These are phyloP conservation scores for Drosophila athabasca DNA, from an alignment of 1,140 invertebrate species.

Conservation along the genomic window DNA sequence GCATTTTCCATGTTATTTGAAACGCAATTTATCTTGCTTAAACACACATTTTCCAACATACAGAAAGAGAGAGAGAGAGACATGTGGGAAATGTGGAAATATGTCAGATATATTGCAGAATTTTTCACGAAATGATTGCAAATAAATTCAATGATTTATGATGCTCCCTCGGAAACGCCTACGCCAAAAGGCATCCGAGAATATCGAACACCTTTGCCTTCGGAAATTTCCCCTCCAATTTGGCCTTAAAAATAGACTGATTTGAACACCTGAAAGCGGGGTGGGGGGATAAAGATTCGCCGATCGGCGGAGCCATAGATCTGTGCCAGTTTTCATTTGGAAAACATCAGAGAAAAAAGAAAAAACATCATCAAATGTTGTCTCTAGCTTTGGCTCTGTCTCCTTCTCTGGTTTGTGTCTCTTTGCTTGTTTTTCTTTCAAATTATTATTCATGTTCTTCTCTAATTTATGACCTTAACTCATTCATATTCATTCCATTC, in stretches of 20 bases:
- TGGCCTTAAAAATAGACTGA: constrained; percentile 47
- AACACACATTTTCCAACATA: constrained; percentile 41
- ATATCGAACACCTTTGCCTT: constrained; percentile 6
- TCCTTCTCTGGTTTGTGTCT: constrained; percentile 37
- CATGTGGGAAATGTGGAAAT: constrained; percentile 23
- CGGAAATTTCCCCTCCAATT: constrained; percentile 27
- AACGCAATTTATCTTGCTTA: constrained; percentile 69
- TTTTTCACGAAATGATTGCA: constrained; percentile 68
- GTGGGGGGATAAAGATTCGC: too few relatives aligned
- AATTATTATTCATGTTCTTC: constrained; percentile 56
- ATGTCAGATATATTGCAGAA: constrained; percentile 44
- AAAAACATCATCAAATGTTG: constrained; percentile 53
- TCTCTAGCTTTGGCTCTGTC: constrained; percentile 34
- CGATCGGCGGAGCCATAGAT: constrained; percentile 32
- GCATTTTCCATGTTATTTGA: constrained; percentile 64
- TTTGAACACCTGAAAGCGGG: constrained; percentile 59
- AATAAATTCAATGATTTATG: constrained; percentile 76
- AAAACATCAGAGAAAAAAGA: constrained; percentile 35
- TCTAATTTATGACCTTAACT: constrained; percentile 65
- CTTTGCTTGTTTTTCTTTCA: constrained; percentile 23
- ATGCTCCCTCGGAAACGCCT: constrained; percentile 45
- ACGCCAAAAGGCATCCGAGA: constrained; percentile 26
- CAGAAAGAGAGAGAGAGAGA: constrained; percentile 23
- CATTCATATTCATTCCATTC: constrained; percentile 69
- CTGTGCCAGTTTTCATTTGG: constrained; percentile 65